Evolutionary conservation across 1,140 invertebrate species (phyloP).

Genomic region (Drosophila teissieri): DNA sequence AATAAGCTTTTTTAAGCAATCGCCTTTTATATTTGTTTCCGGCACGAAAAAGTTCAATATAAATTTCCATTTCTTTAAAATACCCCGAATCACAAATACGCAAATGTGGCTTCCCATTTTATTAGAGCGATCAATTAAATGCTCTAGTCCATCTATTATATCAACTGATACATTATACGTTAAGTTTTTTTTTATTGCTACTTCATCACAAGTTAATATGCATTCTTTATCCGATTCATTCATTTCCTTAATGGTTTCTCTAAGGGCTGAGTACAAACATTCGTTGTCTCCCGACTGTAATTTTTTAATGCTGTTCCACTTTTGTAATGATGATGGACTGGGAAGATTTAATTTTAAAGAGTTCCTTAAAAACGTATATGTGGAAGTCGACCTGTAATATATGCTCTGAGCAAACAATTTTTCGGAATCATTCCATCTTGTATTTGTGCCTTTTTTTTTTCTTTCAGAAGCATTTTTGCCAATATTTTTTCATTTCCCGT

Average conservation of each 20-base stretch:
- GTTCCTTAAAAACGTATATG: no score
- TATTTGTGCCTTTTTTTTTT: background rate
- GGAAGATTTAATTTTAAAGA: background rate
- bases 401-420: background rate
- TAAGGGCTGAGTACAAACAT: background rate
- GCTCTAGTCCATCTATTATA: no score
- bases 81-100: background rate
- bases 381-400: no score
- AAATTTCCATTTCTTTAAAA: conserved; percentile 1
- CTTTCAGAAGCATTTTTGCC: background rate
- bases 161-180: no score
- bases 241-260: conserved; percentile 2
- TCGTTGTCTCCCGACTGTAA: background rate
- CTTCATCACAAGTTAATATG: no score
- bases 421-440: background rate
- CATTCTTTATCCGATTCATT: background rate
- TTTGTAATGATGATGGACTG: background rate
- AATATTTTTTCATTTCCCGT: background rate
- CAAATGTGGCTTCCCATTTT: background rate
- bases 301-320: background rate
- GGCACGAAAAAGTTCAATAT: conserved; percentile 6
- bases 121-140: background rate
- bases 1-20: background rate
- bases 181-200: no score
- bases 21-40: conserved; percentile 2